phyloP scores from a whole-genome alignment of 2,113 vertebrate genomes.

The Brienomyrus longianalis region DNA sequence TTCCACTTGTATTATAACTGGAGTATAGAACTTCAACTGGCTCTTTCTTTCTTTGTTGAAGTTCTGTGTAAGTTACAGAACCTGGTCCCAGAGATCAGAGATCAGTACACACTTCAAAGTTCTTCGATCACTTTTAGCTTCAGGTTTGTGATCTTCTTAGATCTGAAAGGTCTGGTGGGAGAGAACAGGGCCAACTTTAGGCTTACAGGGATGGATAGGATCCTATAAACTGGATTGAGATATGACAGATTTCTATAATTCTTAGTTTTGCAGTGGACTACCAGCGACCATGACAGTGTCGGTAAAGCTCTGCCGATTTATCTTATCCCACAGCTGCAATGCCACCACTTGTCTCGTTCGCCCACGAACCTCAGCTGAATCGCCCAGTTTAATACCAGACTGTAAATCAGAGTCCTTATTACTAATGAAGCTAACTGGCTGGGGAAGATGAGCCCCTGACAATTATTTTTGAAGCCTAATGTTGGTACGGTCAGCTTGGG shows the following conservation, averaged over 20 bases:
- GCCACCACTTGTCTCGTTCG: not conserved
- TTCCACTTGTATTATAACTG: not conserved
- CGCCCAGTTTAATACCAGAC: not conserved
- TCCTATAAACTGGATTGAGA: not conserved
- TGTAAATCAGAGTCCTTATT: not conserved
- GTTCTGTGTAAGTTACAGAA: not conserved
- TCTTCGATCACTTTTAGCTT: not conserved
- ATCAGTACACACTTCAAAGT: not conserved
- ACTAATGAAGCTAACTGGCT: not conserved
- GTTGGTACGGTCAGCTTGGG: not conserved
- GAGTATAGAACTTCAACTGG: too few relatives aligned
- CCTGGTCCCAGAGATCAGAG: not conserved
- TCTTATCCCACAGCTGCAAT: not conserved
- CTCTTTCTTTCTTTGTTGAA: not conserved
- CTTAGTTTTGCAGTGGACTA: not conserved
- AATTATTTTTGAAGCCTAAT: not conserved
- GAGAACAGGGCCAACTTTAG: not conserved
- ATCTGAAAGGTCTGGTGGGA: not conserved
- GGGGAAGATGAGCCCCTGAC: not conserved
- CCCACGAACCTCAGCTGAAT: not conserved
- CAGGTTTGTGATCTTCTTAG: not conserved
- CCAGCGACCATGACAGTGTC: not conserved
- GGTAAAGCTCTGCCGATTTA: not conserved
- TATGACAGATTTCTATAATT: not conserved
- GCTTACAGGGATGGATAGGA: not conserved